These are phyloP conservation scores for Eulithis testata DNA, from an alignment of 2,888 invertebrate genomes.

Conservation along the genomic window DNA sequence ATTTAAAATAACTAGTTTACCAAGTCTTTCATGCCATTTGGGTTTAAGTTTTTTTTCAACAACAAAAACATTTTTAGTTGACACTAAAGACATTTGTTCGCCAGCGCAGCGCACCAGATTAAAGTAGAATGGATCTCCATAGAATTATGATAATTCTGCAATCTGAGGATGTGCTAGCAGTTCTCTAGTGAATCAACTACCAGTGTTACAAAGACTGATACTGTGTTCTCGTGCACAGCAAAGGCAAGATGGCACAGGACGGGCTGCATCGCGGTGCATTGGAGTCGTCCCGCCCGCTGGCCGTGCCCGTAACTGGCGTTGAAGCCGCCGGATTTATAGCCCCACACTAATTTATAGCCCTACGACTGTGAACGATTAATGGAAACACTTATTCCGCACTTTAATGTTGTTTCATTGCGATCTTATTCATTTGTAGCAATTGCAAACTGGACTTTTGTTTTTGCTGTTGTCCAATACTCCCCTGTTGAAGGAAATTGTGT, in stretches of 20 bases:
- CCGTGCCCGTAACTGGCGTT: slow-evolving; percentile 57
- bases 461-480: slow-evolving; percentile 1
- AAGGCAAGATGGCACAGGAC: slow-evolving; percentile 1
- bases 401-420: slow-evolving; percentile 38
- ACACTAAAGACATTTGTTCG: too few species aligned
- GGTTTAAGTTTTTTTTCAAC: too few species aligned
- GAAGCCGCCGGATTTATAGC: slow-evolving; percentile 70
- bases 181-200: too few species aligned
- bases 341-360: slow-evolving; percentile 66
- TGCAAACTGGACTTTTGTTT: slow-evolving; percentile 5
- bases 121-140: too few species aligned
- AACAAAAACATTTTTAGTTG: too few species aligned
- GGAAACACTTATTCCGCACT: slow-evolving; percentile 59
- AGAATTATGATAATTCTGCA: too few species aligned
- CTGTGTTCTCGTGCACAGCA: slow-evolving; percentile 11
- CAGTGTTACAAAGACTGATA: slow-evolving; percentile 6
- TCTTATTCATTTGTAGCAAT: slow-evolving; percentile 34
- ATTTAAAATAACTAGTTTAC: too few species aligned
- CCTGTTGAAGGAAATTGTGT: neutral
- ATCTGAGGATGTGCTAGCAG: too few species aligned
- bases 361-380: slow-evolving; percentile 62
- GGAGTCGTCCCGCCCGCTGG: slow-evolving; percentile 51
- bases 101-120: too few species aligned
- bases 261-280: slow-evolving; percentile 40
- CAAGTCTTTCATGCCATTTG: too few species aligned